These are phyloP conservation scores for Lymantria dispar DNA, from an alignment of 2,888 invertebrate genomes.

Conservation along the genomic window DNA sequence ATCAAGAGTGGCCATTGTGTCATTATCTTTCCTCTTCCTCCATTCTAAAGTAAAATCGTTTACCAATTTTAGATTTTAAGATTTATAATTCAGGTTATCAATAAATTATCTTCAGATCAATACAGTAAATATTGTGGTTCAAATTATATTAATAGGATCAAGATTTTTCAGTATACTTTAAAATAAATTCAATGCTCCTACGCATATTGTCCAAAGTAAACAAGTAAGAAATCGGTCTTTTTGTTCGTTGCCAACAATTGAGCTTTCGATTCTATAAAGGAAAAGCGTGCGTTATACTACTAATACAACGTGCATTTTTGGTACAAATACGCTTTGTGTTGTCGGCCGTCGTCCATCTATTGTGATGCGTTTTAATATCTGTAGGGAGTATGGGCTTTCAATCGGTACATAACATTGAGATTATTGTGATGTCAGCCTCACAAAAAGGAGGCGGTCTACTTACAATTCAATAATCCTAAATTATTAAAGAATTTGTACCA, in stretches of 20 bases:
- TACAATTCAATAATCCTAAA: conserved; percentile 42
- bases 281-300: conserved; percentile 37
- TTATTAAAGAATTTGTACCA: conserved; percentile 30
- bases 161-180: conserved; percentile 24
- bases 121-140: no score
- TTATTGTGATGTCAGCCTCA: conserved; percentile 47
- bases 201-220: conserved; percentile 68
- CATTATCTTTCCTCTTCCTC: no score
- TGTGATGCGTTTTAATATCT: conserved; percentile 59
- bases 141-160: conserved; percentile 49
- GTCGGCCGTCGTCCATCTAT: conserved; percentile 53
- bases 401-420: conserved; percentile 33
- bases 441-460: conserved; percentile 52
- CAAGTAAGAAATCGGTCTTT: conserved; percentile 63
- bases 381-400: conserved; percentile 56
- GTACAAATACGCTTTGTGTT: conserved; percentile 53
- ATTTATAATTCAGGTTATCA: no score
- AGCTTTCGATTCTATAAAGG: conserved; percentile 44
- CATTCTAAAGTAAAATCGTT: no score
- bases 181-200: conserved; percentile 56
- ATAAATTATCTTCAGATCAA: no score
- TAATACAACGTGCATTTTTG: conserved; percentile 48
- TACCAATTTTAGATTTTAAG: no score
- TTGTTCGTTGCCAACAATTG: conserved; percentile 59
- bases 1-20: no score